A percentile compares a stretch with the other conserved stretches of the same genome.
These are phyloP conservation scores for Temnopleurus reevesii DNA, from an alignment of 53 echinoderm and acorn worm species.

Conservation along the genomic window DNA sequence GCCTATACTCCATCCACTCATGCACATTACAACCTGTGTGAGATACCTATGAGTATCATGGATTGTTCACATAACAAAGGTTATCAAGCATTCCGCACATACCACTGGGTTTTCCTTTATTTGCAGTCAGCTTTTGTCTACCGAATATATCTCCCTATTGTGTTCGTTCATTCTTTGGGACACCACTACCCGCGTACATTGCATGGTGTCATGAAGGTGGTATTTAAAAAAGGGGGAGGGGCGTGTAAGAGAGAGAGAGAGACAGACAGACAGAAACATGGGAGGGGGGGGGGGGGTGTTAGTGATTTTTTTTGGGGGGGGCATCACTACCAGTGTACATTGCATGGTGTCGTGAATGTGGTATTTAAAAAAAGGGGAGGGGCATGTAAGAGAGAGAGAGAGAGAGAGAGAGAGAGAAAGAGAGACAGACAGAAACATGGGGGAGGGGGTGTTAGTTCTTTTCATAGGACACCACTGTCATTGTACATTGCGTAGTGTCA, in stretches of 20 bases:
- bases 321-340: too few species aligned
- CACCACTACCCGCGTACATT: background rate
- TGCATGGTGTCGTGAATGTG: background rate
- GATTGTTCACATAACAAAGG: slow-evolving; percentile 43
- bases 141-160: background rate
- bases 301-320: too few species aligned
- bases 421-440: background rate
- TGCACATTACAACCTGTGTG: background rate
- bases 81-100: slow-evolving; percentile 9
- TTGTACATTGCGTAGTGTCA: too few species aligned
- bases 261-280: background rate
- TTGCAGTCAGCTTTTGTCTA: slow-evolving; percentile 11
- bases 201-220: background rate
- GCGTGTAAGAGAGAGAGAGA: background rate
- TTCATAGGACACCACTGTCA: too few species aligned
- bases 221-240: background rate
- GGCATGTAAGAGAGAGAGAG: background rate
- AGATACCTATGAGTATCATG: background rate
- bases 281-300: background rate
- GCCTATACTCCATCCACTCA: background rate
- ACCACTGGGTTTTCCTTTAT: slow-evolving; percentile 12
- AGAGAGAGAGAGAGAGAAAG: background rate
- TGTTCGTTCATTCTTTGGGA: background rate
- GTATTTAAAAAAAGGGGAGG: background rate
- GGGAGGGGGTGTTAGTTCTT: too few species aligned